Evolutionary conservation across 2,113 vertebrate genomes (phyloP).

Genomic region (Antidorcas marsupialis): DNA sequence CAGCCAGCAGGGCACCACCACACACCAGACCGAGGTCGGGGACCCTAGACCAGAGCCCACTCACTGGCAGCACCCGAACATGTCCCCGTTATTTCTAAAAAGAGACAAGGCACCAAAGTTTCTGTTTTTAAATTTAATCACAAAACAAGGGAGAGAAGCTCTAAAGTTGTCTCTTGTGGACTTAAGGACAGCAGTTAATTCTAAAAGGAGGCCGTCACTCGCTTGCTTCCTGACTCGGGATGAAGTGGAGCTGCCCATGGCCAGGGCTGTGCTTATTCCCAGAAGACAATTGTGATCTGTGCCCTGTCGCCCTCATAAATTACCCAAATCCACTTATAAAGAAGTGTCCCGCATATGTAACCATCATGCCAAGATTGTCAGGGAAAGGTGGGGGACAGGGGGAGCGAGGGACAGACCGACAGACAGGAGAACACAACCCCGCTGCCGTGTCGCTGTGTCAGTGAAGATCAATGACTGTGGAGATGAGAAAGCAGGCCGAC

Average conservation of each 20-base stretch:
- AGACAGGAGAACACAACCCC: too few relatives aligned
- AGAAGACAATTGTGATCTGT: not conserved
- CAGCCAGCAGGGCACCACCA: not conserved
- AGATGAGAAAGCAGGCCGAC: not conserved
- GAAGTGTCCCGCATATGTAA: not conserved
- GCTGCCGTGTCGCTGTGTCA: accelerated
- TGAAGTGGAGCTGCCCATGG: not conserved
- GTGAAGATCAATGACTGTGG: accelerated
- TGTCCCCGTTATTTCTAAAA: not conserved
- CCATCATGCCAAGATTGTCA: too few relatives aligned
- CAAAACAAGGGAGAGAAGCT: not conserved
- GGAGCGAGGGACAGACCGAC: accelerated
- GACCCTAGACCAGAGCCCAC: not conserved
- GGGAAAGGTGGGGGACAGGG: not conserved
- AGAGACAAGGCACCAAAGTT: not conserved
- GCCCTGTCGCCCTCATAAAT: not conserved
- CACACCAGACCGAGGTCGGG: not conserved
- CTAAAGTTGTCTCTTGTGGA: not conserved
- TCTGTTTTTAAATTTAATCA: not conserved
- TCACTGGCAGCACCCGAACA: not conserved
- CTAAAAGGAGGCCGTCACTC: not conserved
- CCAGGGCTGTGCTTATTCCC: not conserved
- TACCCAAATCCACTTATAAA: not conserved
- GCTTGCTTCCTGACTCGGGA: not conserved
- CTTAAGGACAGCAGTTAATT: not conserved